Percentiles rank a stretch among this genome's conserved stretches.
Evolutionary conservation across 2,797 vertebrate species (phyloP).

Genomic region (Mormyrus hasselquistii): DNA sequence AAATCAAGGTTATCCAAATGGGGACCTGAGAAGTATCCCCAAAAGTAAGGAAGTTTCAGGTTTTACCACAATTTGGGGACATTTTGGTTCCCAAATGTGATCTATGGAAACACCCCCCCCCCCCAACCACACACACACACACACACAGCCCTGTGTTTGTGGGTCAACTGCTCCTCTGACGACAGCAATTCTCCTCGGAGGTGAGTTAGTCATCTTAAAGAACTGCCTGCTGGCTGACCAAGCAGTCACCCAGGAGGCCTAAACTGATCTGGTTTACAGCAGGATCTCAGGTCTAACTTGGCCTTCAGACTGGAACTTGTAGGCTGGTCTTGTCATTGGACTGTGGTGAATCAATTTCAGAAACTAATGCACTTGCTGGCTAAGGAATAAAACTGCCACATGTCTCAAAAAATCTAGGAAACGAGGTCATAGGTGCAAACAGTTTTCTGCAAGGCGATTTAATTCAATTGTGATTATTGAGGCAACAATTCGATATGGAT

Average conservation of each 20-base stretch:
- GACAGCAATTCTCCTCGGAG: not conserved
- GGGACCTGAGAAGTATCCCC: too few species aligned
- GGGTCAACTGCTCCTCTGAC: not conserved
- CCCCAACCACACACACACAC: not conserved
- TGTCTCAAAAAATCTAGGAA: not conserved
- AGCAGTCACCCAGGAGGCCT: not conserved
- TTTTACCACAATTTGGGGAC: too few species aligned
- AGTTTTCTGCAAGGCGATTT: not conserved
- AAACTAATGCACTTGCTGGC: not conserved
- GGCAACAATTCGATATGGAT: not conserved
- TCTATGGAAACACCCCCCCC: too few species aligned
- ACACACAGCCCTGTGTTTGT: not conserved
- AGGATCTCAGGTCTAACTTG: not conserved
- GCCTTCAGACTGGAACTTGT: not conserved
- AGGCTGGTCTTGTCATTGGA: not conserved
- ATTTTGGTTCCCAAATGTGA: too few species aligned
- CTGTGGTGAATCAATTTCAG: not conserved
- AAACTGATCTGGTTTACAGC: not conserved
- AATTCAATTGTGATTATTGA: not conserved
- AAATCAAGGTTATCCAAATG: too few species aligned
- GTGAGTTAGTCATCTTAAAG: not conserved
- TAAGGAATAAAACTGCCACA: not conserved
- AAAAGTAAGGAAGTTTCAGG: too few species aligned
- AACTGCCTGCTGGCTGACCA: not conserved
- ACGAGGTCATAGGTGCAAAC: not conserved